Evolutionary conservation across 2,888 invertebrate genomes (phyloP).

Genomic region (Nymphalis urticae): DNA sequence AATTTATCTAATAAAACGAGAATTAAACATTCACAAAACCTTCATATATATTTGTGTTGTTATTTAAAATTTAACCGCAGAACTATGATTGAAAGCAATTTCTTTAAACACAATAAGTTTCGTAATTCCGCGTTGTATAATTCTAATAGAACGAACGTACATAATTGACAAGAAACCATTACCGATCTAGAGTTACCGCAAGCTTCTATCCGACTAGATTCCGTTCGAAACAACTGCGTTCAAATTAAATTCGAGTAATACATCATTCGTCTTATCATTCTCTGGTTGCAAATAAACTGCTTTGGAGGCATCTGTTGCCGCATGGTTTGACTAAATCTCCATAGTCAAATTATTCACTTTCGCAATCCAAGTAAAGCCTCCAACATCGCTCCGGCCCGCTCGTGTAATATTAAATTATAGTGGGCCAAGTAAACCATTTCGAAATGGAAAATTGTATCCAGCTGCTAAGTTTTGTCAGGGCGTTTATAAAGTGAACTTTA

Average conservation of each 20-base stretch:
- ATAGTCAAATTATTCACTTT: slow-evolving; percentile 79
- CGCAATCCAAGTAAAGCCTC: slow-evolving; percentile 72
- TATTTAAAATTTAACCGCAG: slow-evolving; percentile 29
- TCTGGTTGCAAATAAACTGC: slow-evolving; percentile 69
- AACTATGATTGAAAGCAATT: slow-evolving; percentile 30
- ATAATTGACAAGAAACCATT: slow-evolving; percentile 43
- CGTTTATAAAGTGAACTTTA: slow-evolving; percentile 49
- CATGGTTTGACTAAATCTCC: slow-evolving; percentile 60
- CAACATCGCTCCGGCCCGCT: slow-evolving; percentile 46
- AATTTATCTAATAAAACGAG: background rate
- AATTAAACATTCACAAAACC: slow-evolving; percentile 11
- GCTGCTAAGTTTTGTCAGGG: slow-evolving; percentile 54
- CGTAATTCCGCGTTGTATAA: slow-evolving; percentile 31
- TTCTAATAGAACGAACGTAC: slow-evolving; percentile 24
- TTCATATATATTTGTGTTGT: background rate
- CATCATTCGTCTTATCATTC: slow-evolving; percentile 52
- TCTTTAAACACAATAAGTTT: slow-evolving; percentile 29
- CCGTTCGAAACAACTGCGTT: slow-evolving; percentile 42
- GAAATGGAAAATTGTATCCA: slow-evolving; percentile 74
- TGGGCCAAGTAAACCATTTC: slow-evolving; percentile 72
- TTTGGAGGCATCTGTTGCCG: slow-evolving; percentile 55
- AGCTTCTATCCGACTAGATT: slow-evolving; percentile 10
- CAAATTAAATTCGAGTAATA: slow-evolving; percentile 55
- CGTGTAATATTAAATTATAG: slow-evolving; percentile 80
- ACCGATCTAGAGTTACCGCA: slow-evolving; percentile 3